These are phyloP conservation scores for Typhlomys cinereus DNA, from an alignment of 2,113 vertebrate genomes.

Conservation along the genomic window DNA sequence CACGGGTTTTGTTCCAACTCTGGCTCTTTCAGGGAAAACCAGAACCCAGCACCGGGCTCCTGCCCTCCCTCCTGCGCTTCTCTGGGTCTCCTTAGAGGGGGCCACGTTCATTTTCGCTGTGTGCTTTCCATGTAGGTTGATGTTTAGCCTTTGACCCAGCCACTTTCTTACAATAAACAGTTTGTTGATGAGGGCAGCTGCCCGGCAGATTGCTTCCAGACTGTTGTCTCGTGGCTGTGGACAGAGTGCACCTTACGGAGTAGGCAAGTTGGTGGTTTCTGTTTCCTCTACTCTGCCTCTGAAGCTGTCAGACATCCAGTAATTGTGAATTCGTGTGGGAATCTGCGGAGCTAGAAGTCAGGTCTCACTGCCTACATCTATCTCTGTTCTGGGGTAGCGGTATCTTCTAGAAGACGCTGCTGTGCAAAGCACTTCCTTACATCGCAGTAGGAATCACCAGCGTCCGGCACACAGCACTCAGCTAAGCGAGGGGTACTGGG, in stretches of 20 bases:
- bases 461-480: not conserved
- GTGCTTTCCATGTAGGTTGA: constrained; percentile 83
- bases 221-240: constrained; percentile 71
- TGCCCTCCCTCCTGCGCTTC: rapidly evolving
- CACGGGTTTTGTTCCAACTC: rapidly evolving
- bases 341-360: not conserved
- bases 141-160: constrained; percentile 87
- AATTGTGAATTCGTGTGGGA: not conserved
- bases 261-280: not conserved
- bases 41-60: not conserved
- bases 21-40: not conserved
- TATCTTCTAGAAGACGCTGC: constrained; percentile 34
- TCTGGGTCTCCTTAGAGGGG: not conserved
- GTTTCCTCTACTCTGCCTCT: not conserved
- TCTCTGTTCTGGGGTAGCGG: not conserved
- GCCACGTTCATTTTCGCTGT: constrained; percentile 71
- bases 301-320: not conserved
- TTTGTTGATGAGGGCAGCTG: constrained; percentile 90
- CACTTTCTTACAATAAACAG: constrained; percentile 92
- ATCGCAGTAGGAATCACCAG: not conserved
- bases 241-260: constrained; percentile 68
- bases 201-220: constrained; percentile 92
- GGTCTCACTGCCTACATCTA: not conserved
- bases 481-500: rapidly evolving
- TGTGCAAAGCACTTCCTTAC: not conserved